phyloP scores from a whole-genome alignment of 2,113 vertebrate genomes.

The Mustela nigripes region DNA sequence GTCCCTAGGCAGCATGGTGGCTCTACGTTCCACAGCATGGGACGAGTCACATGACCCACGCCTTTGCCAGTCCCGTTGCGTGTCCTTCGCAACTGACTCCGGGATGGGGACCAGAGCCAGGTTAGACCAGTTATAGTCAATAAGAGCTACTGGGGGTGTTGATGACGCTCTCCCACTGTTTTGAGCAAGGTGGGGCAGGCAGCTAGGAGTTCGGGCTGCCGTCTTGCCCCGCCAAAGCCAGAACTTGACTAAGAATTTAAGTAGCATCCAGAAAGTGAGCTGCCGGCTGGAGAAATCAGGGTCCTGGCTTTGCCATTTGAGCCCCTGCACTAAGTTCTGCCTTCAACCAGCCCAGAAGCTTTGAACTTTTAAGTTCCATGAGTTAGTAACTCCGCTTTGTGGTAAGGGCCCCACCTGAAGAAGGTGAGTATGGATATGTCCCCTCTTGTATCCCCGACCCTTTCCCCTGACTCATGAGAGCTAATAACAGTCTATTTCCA shows the following conservation, averaged over 20 bases:
- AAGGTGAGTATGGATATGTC: background rate
- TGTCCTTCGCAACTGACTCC: background rate
- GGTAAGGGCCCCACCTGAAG: background rate
- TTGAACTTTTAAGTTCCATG: background rate
- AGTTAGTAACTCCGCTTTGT: background rate
- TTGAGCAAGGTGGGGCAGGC: background rate
- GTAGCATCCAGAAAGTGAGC: background rate
- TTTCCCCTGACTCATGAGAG: background rate
- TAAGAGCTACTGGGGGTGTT: fast-evolving
- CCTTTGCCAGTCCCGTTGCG: too few species aligned
- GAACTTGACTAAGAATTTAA: background rate
- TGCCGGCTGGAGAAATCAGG: too few species aligned
- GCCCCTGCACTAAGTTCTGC: background rate
- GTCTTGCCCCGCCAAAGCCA: background rate
- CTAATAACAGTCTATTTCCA: background rate
- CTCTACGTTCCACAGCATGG: fast-evolving
- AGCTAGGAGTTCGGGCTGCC: background rate
- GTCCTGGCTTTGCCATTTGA: too few species aligned
- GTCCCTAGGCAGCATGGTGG: background rate
- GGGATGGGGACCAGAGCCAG: background rate
- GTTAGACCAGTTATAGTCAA: background rate
- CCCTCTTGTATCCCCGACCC: background rate
- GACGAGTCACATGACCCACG: too few species aligned
- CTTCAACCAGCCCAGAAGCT: background rate
- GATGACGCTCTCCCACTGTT: background rate